Base-by-base conservation (phyloP, 2,797 vertebrate genomes). In the Anguilla pacifica region DNA sequence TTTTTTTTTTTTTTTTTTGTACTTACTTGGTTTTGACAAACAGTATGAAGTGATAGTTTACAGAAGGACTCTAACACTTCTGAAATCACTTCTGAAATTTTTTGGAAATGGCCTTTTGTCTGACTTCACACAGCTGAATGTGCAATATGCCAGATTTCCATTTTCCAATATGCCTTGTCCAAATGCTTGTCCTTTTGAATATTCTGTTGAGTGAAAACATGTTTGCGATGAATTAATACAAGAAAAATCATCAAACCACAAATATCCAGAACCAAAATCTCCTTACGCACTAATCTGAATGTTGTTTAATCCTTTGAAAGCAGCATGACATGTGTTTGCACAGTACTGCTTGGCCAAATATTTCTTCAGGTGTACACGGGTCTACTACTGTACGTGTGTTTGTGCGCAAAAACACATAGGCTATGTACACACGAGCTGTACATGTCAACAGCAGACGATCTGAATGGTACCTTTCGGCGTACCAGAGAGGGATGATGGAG, bases 211-310 rank as follows among this genome's bases (percentile, higher is more conserved):
- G 43, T 25, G 19, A 77, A 39, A 7, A 43, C 31, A 64, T 64
- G 67, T 77, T 43, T 77, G 35, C 39, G 13, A n/a, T 77, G 31
- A 77, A 39, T 77, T 0, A 17, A 39, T 77, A 17, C 6, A 39
- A 22, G 11, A 43, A 43, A 39, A 39, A 43, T 7, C 19, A 77
- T 77, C n/a, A 35, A 74, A 31, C 11, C 31, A 43, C 46, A 82
- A 43, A 82, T 82, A 82, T 82, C 22, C 79, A 51, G 79, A 49
- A n/a, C 46, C 79, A 82, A 82, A 49, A 51, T 49, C 22, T 22
- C 2, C 43, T n/a, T 43, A 79, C 39, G 28, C 25, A 43, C 6
- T 22, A 0, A 22, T 39, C 39, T 11, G 43, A 51, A 82, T 49
- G 46, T 11, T 82, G 46, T 82, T 79, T 79, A 25, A 49, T 19